Evolutionary conservation across 2,797 vertebrate species (phyloP).

Genomic region (Fundulus diaphanus): DNA sequence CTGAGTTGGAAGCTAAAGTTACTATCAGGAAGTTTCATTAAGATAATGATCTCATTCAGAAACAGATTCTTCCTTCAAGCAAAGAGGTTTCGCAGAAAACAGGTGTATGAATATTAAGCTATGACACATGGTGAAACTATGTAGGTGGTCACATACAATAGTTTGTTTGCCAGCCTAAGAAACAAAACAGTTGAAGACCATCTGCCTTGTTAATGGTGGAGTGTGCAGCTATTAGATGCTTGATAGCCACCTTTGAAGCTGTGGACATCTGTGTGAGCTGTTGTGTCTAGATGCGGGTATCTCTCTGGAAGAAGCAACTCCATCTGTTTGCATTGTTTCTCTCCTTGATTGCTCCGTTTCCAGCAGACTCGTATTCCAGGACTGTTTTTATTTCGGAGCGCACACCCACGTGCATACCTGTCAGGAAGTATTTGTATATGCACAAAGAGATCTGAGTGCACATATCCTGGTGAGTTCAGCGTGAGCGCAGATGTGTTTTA

Average conservation of each 20-base stretch:
- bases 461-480: conserved; percentile 40
- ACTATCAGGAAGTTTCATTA: conserved; percentile 7
- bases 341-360: conserved; percentile 61
- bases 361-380: conserved; percentile 60
- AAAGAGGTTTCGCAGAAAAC: conserved; percentile 29
- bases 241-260: conserved; percentile 70
- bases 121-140: conserved; percentile 42
- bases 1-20: background rate
- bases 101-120: conserved; percentile 45
- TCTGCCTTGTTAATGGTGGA: conserved; percentile 69
- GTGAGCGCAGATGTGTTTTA: conserved; percentile 48
- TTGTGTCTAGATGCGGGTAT: conserved; percentile 30
- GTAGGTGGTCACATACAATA: conserved; percentile 53
- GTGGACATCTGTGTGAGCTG: conserved; percentile 66
- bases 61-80: conserved; percentile 35
- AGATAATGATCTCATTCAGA: conserved; percentile 16
- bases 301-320: conserved; percentile 47
- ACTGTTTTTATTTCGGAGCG: conserved; percentile 51
- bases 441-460: conserved; percentile 46
- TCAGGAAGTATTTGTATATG: conserved; percentile 16
- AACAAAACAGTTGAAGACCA: conserved; percentile 67
- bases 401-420: conserved; percentile 57
- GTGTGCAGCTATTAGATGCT: conserved; percentile 48
- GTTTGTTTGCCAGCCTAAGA: conserved; percentile 60
- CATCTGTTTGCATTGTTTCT: conserved; percentile 75